phyloP scores from a whole-genome alignment of 2,797 vertebrate genomes.

The Parambassis ranga region DNA sequence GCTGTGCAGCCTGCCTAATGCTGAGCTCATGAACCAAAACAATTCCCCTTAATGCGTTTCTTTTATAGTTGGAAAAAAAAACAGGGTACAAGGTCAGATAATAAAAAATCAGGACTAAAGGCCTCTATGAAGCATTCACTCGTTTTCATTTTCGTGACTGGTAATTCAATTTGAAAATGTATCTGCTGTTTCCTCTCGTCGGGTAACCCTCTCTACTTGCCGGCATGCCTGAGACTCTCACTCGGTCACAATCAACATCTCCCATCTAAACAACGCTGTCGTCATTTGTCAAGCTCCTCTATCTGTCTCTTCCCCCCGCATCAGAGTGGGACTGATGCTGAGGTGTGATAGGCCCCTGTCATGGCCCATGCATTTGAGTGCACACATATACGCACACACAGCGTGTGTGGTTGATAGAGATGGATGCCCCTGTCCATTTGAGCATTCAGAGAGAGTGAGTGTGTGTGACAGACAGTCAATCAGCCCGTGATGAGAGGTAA shows the following conservation, averaged over 20 bases:
- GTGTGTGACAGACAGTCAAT: slow-evolving; percentile 78
- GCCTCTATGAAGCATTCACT: slow-evolving; percentile 7
- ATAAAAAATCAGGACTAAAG: background rate
- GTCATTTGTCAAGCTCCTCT: slow-evolving; percentile 79
- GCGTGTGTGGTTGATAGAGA: slow-evolving; percentile 66
- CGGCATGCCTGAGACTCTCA: slow-evolving; percentile 64
- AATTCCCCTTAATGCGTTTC: slow-evolving; percentile 8
- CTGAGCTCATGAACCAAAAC: slow-evolving; percentile 13
- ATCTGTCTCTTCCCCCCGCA: slow-evolving; percentile 51
- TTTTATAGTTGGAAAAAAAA: slow-evolving; percentile 12
- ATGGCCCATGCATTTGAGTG: slow-evolving; percentile 12
- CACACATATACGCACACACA: background rate
- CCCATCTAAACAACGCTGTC: slow-evolving; percentile 67
- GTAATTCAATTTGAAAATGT: slow-evolving; percentile 36
- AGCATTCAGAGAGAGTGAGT: slow-evolving; percentile 63
- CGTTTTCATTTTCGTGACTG: slow-evolving; percentile 31
- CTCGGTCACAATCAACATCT: slow-evolving; percentile 72
- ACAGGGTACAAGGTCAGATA: slow-evolving; percentile 12
- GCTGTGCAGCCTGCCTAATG: slow-evolving; percentile 14
- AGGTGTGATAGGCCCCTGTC: slow-evolving; percentile 65
- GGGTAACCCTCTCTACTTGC: slow-evolving; percentile 53
- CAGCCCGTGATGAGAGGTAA: slow-evolving; percentile 77
- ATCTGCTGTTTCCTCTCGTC: slow-evolving; percentile 13
- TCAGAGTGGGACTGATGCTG: slow-evolving; percentile 48
- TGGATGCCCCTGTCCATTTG: slow-evolving; percentile 63